Evolutionary conservation across 1,140 invertebrate genomes (phyloP), one percentile per base, ranked within the genome.

Genomic region (Cecropterus lyciades): DNA sequence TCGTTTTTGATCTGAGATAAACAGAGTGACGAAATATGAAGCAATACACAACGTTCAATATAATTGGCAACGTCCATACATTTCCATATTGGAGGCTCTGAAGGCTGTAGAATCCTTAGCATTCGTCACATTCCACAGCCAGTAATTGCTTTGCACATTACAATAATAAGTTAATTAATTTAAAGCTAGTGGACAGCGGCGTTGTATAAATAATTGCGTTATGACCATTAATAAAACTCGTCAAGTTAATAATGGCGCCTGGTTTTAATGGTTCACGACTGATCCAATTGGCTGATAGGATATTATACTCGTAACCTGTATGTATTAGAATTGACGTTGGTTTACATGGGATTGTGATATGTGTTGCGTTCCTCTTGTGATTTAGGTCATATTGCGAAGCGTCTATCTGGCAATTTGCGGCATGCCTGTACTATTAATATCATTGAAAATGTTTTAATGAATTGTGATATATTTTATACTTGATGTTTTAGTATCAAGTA

Each of bases 191-290:
- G 51, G 52, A 37, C 53, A 66, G 33, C 56, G 10, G n/a, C n/a
- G 37, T 27, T 24, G 52, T 55, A 51, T 66, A 51, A 66, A 66
- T 57, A 17, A 65, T 65, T 57, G 53, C 64, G 57, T 57, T 66
- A 57, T 20, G 17, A 4, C 13, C 51, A 66, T 66, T 66, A 56
- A 65, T 66, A 49, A 66, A 51, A 49, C 14, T 66, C 64, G 53
- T 49, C 52, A 46, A 48, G 16, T n/a, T 56, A 48, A 60, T 48
- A 60, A 60, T 60, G 53, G 64, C 53, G 64, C 64, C 64, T 57
- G 13, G 45, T n/a, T n/a, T n/a, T 59, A 59, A 59, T 59, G 33
- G 42, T 15, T 10, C 14, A 59, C 37, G 40, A 57, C 17, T 15
- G 42, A 59, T 59, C 43, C 24, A 17, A 59, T 59, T 65, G 53